Base-by-base conservation (phyloP, 2,797 vertebrate genomes). In the Aphelocoma californica region DNA sequence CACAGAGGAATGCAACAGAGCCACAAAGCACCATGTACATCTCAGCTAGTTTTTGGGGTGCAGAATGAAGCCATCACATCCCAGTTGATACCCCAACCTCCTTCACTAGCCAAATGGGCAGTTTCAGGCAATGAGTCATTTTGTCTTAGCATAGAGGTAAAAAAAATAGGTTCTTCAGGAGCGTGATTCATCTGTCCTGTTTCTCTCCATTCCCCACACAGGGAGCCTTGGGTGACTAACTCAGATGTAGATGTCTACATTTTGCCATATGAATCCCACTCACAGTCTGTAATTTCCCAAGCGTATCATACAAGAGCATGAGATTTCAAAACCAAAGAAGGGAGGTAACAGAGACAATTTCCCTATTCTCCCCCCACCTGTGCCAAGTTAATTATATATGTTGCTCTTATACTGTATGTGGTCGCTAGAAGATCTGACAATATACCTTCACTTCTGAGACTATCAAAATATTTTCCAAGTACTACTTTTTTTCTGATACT, bases 161-260 rank as follows among this genome's bases (percentile, higher is more conserved):
- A 92, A 87, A 85, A 96, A 95, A 64, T 2, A 25, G 47, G 80
- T 95, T 94, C 81, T 88, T 93, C 66, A 80, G 88, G 83, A 44
- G 80, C 86, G 90, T 94, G 94, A 97, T 90, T 97, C 94, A 95
- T 96, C 92, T 95, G 92, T 97, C 94, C 94, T 95, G 90, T 28
- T 96, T 90, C 92, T 95, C 90, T 93, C 77, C 88, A 82, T 80
- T 95, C 93, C 92, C 86, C 92, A 86, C 92, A 86, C 60, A 88
- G 83, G 44, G 90, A 95, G 73, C 70, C 71, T 95, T 94, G 83
- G 58, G 93, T 96, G 94, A 96, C 92, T 96, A 96, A 95, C 92
- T 94, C 92, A 88, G 78, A 95, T 66, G 74, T 95, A 88, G 90
- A 96, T 81, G 29, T 95, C 94, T 95, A 90, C 93, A 86, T 94